Percentiles rank a stretch among this genome's conserved stretches.
Conservation (phyloP, 2,113 vertebrate genomes). For the Chelonoidis abingdonii region DNA sequence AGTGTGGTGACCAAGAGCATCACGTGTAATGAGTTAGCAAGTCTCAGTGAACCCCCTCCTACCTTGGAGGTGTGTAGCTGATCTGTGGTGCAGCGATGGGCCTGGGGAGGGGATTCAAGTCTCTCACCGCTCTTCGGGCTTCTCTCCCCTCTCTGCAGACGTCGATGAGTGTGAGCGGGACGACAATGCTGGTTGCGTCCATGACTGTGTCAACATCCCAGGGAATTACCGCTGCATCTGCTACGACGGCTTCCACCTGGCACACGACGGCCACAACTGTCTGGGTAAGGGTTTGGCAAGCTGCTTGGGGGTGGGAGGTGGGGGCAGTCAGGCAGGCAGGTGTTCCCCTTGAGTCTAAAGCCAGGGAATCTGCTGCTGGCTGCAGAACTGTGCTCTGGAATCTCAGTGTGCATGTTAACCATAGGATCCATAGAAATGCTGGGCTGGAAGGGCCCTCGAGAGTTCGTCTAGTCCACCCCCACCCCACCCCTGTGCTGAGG, state of each 20-base stretch:
- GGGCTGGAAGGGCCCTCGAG: neutral
- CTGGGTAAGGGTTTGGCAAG: constrained; percentile 81
- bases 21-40: neutral
- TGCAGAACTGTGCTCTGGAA: neutral
- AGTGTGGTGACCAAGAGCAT: neutral
- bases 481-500: neutral
- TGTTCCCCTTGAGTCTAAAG: rapidly evolving
- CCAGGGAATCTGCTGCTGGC: rapidly evolving
- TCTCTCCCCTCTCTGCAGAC: constrained; percentile 78
- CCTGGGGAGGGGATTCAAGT: neutral
- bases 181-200: constrained; percentile 95
- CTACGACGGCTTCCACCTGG: constrained; percentile 96
- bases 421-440: neutral
- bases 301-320: rapidly evolving
- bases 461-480: neutral
- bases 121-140: neutral
- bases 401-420: neutral
- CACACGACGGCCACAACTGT: constrained; percentile 96
- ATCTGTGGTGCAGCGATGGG: neutral
- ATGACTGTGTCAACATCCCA: constrained; percentile 97
- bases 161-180: constrained; percentile 95
- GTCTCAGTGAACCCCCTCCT: neutral
- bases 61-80: neutral
- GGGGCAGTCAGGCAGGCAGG: rapidly evolving
- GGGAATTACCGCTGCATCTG: constrained; percentile 98